Evolutionary conservation across 1,140 invertebrate genomes (phyloP).

Genomic region (Triops cancriformis): DNA sequence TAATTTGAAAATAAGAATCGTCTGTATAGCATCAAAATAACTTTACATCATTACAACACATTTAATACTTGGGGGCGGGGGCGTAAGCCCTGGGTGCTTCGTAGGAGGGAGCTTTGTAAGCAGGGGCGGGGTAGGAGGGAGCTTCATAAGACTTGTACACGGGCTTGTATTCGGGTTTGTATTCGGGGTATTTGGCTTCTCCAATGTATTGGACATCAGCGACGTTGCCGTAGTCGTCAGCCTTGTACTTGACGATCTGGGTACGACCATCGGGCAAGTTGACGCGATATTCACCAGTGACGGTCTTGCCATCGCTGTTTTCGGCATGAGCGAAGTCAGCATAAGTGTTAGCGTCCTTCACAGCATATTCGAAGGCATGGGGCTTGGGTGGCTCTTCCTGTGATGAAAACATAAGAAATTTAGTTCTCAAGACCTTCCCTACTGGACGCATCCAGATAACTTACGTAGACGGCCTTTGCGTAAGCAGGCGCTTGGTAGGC

Average conservation of each 20-base stretch:
- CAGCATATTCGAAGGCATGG: slow-evolving; percentile 66
- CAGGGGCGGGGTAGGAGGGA: background rate
- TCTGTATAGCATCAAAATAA: background rate
- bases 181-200: slow-evolving; percentile 53
- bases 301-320: slow-evolving; percentile 47
- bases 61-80: background rate
- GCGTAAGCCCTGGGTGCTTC: background rate
- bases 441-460: background rate
- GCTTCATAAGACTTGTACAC: slow-evolving; percentile 15
- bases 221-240: slow-evolving; percentile 65
- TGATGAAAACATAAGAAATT: background rate
- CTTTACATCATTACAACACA: background rate
- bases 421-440: background rate
- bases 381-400: slow-evolving; percentile 49
- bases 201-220: slow-evolving; percentile 67
- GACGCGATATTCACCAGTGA: slow-evolving; percentile 63
- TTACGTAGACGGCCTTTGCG: slow-evolving; percentile 17
- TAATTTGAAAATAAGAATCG: background rate
- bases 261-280: slow-evolving; percentile 64
- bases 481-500: slow-evolving; percentile 2
- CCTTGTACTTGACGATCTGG: slow-evolving; percentile 66
- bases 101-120: background rate
- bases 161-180: slow-evolving; percentile 26
- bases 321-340: slow-evolving; percentile 66
- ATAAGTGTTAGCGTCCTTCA: slow-evolving; percentile 55